These are phyloP conservation scores for Halcyon malimbica DNA, from an alignment of 2,113 vertebrate genomes.

Conservation along the genomic window DNA sequence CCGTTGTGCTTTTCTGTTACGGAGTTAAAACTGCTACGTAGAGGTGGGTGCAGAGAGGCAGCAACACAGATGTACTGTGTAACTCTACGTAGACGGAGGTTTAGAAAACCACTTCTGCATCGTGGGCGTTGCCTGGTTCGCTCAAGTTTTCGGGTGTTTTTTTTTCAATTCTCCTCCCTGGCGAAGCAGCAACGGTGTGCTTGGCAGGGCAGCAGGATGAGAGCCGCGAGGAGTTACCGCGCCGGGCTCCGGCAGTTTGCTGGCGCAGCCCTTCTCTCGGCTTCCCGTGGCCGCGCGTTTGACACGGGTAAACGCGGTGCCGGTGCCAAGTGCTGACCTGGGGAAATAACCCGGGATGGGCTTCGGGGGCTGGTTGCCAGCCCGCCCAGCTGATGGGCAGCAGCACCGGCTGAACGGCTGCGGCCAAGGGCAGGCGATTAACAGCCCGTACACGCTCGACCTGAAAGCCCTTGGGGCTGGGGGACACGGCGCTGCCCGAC, in stretches of 20 bases:
- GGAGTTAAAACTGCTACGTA: too few relatives aligned
- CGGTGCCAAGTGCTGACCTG: not conserved
- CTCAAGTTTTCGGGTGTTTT: not conserved
- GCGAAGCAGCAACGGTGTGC: not conserved
- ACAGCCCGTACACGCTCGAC: accelerated
- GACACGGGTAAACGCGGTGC: accelerated
- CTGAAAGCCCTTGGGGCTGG: accelerated
- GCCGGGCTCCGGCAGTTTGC: accelerated
- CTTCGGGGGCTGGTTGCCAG: not conserved
- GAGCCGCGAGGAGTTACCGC: not conserved
- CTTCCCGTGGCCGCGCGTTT: accelerated
- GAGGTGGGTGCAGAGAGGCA: accelerated
- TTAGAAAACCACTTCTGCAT: not conserved
- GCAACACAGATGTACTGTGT: accelerated
- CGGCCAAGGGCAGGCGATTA: accelerated
- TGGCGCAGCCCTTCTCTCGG: not conserved
- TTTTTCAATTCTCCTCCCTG: accelerated
- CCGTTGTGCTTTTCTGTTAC: accelerated
- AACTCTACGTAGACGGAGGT: not conserved
- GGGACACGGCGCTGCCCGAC: not conserved
- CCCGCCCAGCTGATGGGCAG: accelerated
- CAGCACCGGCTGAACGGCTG: accelerated
- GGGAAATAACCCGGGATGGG: not conserved
- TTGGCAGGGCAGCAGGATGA: not conserved
- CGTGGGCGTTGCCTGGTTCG: not conserved